Base-by-base conservation (phyloP, 1,140 invertebrate genomes). In the Melitaea cinxia region DNA sequence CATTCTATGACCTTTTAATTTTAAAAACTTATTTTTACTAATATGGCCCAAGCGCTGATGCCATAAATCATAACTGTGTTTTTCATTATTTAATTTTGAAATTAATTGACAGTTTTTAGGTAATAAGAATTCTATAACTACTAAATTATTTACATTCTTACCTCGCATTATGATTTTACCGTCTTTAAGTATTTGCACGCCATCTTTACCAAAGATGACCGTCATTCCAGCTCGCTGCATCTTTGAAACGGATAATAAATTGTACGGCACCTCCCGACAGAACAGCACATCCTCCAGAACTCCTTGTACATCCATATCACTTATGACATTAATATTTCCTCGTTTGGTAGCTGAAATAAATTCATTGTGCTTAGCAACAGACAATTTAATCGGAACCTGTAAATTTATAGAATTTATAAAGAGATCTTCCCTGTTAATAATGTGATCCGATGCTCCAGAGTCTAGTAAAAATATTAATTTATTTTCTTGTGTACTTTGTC, bases 391-490 rank as follows among this genome's bases (percentile, higher is more conserved):
- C 7, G 30, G 30, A 9, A 10, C 6, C 30, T 33, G 30, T 33
- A 33, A 33, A 33, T 33, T 33, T 9, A 33, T 10, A 33, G 7
- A 33, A 33, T 33, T 33, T 9, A 10, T 33, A 33, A 33, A 33
- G 12, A 2, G 30, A 7, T 33, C 30, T 33, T 33, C 30, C 12
- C 30, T 6, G 30, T 33, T 33, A 9, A 33, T 33, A 10, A 33
- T 33, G 30, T 33, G 30, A 10, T 33, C 30, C 30, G 30, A 33
- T 33, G 30, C 83, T 35, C 83, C 82, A 23, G 82, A 85, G 55
- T 83, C 83, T 47, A 85, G 53, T 5, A 80, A 55, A 71, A 82
- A 83, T 56, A 42, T 49, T 4, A 69, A 53, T 70, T 66, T 49
- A 55, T 39, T 53, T 30, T 58, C 42, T 47, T 15, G 5, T 17